Percentiles rank a stretch among this genome's conserved stretches.
phyloP scores from a whole-genome alignment of 2,888 invertebrate species.

The Leucoptera coffeella region DNA sequence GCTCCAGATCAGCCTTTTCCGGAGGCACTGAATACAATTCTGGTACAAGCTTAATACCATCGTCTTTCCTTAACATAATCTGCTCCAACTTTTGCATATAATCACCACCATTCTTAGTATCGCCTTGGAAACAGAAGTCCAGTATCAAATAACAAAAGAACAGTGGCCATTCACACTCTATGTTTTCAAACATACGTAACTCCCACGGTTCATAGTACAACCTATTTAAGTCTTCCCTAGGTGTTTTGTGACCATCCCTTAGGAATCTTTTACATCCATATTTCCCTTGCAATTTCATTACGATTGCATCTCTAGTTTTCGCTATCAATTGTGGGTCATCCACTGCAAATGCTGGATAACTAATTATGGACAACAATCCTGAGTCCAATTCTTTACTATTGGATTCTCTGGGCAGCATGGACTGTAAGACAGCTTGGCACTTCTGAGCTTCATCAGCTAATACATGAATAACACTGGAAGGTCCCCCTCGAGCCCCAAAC shows the following conservation, averaged over 20 bases:
- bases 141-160: conserved; percentile 92
- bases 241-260: conserved; percentile 79
- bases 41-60: conserved; percentile 84
- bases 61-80: conserved; percentile 78
- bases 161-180: conserved; percentile 99
- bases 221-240: conserved; percentile 67
- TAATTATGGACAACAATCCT: conserved; percentile 87
- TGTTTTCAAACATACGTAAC: conserved; percentile 95
- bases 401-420: conserved; percentile 87
- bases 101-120: conserved; percentile 64
- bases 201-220: conserved; percentile 99
- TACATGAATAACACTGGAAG: conserved; percentile 95
- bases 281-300: conserved; percentile 79
- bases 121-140: conserved; percentile 88
- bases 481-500: conserved; percentile 94
- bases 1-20: conserved; percentile 80
- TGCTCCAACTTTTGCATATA: conserved; percentile 71
- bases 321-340: conserved; percentile 90
- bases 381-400: conserved; percentile 95
- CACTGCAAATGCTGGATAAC: conserved; percentile 98
- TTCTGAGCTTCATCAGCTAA: conserved; percentile 98
- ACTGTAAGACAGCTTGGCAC: conserved; percentile 93
- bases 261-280: conserved; percentile 94
- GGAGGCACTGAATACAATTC: conserved; percentile 88
- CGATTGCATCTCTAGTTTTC: conserved; percentile 74